phyloP scores from a whole-genome alignment of 37 sponge, comb jelly and placozoan species.

The Spongia lamella region DNA sequence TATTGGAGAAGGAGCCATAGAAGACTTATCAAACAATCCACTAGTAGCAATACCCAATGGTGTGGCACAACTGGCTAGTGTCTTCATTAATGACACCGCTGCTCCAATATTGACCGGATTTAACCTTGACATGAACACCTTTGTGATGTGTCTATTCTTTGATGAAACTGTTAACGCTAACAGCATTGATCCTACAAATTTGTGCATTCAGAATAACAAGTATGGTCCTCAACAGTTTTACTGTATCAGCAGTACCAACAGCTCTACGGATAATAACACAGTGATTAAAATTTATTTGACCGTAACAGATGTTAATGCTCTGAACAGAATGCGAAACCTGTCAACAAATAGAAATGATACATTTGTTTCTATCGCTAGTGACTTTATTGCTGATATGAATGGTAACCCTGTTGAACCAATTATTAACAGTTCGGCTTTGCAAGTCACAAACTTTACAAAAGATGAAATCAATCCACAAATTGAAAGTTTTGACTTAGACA shows the following conservation, averaged over 20 bases:
- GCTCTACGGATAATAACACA: conserved; percentile 46
- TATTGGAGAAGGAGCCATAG: conserved; percentile 34
- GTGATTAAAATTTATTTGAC: conserved; percentile 47
- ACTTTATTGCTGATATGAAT: conserved; percentile 74
- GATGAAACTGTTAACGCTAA: conserved; percentile 75
- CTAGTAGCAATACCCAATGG: conserved; percentile 31
- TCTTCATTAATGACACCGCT: conserved; percentile 53
- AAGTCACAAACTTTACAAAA: conserved; percentile 57
- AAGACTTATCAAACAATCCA: conserved; percentile 64
- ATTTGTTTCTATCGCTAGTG: conserved; percentile 50
- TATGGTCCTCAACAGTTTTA: conserved; percentile 17
- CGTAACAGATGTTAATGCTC: conserved; percentile 64
- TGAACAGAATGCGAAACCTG: conserved; percentile 62
- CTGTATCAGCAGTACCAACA: conserved; percentile 25
- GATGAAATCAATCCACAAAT: conserved; percentile 68
- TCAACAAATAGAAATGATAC: conserved; percentile 37
- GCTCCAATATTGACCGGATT: conserved; percentile 59
- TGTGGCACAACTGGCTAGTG: conserved; percentile 32
- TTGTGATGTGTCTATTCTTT: conserved; percentile 58
- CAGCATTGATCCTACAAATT: conserved; percentile 34
- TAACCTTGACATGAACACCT: conserved; percentile 72
- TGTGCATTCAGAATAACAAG: conserved; percentile 49
- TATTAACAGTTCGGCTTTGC: conserved; percentile 18
- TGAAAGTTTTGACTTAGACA: conserved; percentile 51
- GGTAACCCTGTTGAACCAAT: conserved; percentile 48